Base-by-base conservation (phyloP, 1,140 invertebrate species). In the Trichoplusia ni region DNA sequence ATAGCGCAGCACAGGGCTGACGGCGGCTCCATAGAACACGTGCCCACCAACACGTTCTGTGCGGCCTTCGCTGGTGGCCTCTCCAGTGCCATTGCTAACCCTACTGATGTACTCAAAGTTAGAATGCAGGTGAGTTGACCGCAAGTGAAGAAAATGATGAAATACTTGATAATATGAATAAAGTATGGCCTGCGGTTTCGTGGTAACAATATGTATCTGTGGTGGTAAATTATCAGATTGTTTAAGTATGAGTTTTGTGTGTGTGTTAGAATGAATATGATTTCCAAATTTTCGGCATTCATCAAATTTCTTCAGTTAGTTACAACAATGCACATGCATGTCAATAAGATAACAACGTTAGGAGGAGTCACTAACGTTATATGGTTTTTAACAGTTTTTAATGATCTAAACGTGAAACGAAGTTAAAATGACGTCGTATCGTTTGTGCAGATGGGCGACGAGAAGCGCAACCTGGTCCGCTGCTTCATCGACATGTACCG, bases 41-140 rank as follows among this genome's bases (percentile, higher is more conserved):
- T 98, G 19, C 89, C 93, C 67, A 93, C 95, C 33, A 98, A 98
- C 91, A 93, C 98, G 33, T 90, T 95, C 53, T 98, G 97, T 92
- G 97, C 96, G 18, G 94, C 96, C 9, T 90, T 95, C 70, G 95
- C 96, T 8, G 96, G 96, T 16, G 96, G 97, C 4, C 91, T 98
- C 38, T 97, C 97, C 13, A 98, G 97, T 81, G 96, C 98, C n/a
- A 96, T 99, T 73, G 97, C 98, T 8, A 98, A 98, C 92, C 98
- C 98, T n/a, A 98, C 98, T 2, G 98, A 99, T 93, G 96, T 99
- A 5, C 92, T 99, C n/a, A 99, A 99, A 93, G 98, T 99, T 40
- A 94, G 97, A 63, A 97, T 99, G 96, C 97, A 99, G 93, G 93
- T 96, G 7, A 91, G 91, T 25, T 4, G 29, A 13, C n/a, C n/a